Conservation (phyloP, 2,113 vertebrate species). For the Pituophis catenifer region DNA sequence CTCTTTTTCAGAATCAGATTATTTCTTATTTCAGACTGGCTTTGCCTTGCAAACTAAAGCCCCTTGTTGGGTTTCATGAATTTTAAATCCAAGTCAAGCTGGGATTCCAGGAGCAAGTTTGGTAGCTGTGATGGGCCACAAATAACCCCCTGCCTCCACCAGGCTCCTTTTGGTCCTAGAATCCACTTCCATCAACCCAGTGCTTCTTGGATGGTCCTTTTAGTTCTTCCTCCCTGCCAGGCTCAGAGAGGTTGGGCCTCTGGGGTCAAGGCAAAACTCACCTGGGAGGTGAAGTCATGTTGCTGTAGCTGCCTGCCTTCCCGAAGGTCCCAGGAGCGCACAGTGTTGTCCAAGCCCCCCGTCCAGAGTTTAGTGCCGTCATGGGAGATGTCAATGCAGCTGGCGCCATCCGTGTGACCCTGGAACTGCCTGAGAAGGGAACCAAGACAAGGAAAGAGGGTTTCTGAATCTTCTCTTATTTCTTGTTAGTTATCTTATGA, state of each 20-base stretch:
- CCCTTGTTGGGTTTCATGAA: not conserved
- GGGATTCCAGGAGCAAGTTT: not conserved
- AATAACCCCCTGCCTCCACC: not conserved
- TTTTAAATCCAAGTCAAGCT: not conserved
- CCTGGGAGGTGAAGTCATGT: slow-evolving; percentile 97
- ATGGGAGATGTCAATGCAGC: slow-evolving; percentile 96
- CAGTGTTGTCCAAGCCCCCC: slow-evolving; percentile 92
- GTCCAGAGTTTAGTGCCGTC: slow-evolving; percentile 97
- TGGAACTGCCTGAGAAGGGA: slow-evolving; percentile 84
- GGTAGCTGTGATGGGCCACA: not conserved
- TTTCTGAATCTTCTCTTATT: not conserved
- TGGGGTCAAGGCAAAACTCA: slow-evolving; percentile 19
- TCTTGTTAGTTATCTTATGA: not conserved
- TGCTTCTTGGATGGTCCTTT: not conserved
- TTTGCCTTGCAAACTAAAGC: not conserved
- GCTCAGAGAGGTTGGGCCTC: no score
- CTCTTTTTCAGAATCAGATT: not conserved
- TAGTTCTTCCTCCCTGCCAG: not conserved
- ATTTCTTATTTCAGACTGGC: not conserved
- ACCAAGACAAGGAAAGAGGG: not conserved
- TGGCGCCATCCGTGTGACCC: slow-evolving; percentile 94
- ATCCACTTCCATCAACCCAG: not conserved
- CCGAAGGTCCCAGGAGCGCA: slow-evolving; percentile 93
- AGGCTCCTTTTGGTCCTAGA: not conserved
- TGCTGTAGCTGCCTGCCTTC: slow-evolving; percentile 96